phyloP scores from a whole-genome alignment of 2,113 vertebrate genomes.

The Dascyllus trimaculatus region DNA sequence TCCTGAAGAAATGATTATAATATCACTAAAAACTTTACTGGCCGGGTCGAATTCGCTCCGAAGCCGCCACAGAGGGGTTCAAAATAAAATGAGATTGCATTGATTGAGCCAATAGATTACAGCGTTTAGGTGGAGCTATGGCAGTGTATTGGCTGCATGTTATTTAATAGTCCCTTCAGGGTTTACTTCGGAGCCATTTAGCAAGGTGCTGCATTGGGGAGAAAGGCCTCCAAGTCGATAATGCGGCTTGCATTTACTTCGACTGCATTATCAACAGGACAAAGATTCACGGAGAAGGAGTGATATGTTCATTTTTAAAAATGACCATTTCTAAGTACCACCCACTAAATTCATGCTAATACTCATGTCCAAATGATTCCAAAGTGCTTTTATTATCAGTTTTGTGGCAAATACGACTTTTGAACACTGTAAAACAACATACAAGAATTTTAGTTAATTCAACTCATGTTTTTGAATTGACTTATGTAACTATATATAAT shows the following conservation, averaged over 20 bases:
- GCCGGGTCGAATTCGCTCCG: slow-evolving; percentile 36
- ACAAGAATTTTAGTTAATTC: no score
- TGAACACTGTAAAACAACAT: no score
- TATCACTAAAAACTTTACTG: slow-evolving; percentile 59
- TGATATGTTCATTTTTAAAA: neutral
- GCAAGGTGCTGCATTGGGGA: slow-evolving; percentile 29
- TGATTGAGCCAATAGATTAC: slow-evolving; percentile 63
- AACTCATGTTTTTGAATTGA: no score
- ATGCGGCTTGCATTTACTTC: slow-evolving; percentile 21
- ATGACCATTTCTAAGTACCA: neutral
- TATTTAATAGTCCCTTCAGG: slow-evolving; percentile 54
- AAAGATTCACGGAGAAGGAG: neutral
- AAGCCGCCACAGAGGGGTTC: slow-evolving; percentile 14
- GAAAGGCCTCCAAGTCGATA: slow-evolving; percentile 29
- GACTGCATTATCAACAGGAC: neutral
- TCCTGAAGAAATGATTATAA: slow-evolving; percentile 56
- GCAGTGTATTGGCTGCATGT: slow-evolving; percentile 35
- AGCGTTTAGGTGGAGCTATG: slow-evolving; percentile 49
- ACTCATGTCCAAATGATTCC: slow-evolving; percentile 1
- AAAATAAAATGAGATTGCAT: slow-evolving; percentile 65
- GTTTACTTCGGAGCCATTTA: slow-evolving; percentile 55
- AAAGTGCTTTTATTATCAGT: neutral
- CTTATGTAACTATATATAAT: no score
- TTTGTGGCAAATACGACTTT: neutral
- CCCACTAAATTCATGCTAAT: neutral